Evolutionary conservation across 2,797 vertebrate species (phyloP).

Genomic region (Coregonus suidteri): DNA sequence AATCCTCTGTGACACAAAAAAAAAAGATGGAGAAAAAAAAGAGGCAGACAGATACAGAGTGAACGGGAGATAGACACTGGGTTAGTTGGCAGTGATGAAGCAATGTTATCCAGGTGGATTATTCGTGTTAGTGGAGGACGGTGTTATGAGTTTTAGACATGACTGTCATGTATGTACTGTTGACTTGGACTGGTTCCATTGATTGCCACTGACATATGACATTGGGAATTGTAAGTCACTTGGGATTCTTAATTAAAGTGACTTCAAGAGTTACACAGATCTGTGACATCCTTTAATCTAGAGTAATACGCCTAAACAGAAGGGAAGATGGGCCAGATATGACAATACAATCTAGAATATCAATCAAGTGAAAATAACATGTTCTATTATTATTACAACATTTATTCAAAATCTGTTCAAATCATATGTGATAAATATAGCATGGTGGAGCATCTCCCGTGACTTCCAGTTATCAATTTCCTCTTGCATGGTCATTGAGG

Average conservation of each 20-base stretch:
- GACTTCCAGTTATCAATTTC: not conserved
- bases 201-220: slow-evolving; percentile 54
- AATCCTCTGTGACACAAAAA: slow-evolving; percentile 52
- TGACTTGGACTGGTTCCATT: slow-evolving; percentile 13
- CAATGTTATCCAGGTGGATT: slow-evolving; percentile 35
- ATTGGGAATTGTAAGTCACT: slow-evolving; percentile 45
- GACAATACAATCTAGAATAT: not conserved
- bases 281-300: too few relatives aligned
- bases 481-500: not conserved
- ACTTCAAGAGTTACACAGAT: slow-evolving; percentile 30
- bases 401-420: not conserved
- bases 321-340: not conserved
- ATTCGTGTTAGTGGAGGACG: not conserved
- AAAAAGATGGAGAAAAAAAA: slow-evolving; percentile 13
- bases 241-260: slow-evolving; percentile 18
- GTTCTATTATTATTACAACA: not conserved
- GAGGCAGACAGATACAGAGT: not conserved
- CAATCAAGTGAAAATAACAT: not conserved
- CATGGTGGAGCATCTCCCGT: not conserved
- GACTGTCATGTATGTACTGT: slow-evolving; percentile 19
- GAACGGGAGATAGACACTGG: not conserved
- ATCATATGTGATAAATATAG: not conserved
- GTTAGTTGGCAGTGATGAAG: not conserved
- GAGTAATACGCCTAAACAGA: not conserved
- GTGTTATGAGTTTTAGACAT: slow-evolving; percentile 30